Percentiles rank a stretch among this genome's conserved stretches.
Conservation (phyloP, 2,797 vertebrate genomes). For the Sternarchorhynchus goeldii region DNA sequence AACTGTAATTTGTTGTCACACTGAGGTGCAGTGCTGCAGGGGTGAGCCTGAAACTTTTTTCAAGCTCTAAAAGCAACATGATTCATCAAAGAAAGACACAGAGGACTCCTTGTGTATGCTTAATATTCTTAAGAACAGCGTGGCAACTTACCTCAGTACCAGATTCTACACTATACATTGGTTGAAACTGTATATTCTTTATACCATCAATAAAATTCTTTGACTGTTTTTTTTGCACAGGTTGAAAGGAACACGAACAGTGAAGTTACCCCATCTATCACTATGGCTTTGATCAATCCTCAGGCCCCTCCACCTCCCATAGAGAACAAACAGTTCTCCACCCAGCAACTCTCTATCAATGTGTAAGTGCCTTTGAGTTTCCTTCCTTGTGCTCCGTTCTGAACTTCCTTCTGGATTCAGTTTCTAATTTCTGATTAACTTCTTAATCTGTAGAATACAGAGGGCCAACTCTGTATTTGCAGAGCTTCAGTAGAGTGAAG, state of each 20-base stretch:
- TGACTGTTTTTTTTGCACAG: slow-evolving; percentile 55
- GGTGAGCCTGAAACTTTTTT: neutral
- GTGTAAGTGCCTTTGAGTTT: slow-evolving; percentile 73
- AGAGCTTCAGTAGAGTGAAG: too few species aligned
- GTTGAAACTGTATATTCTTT: too few species aligned
- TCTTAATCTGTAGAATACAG: neutral
- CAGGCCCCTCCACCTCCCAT: slow-evolving; percentile 67
- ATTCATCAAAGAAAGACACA: neutral
- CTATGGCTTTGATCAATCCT: slow-evolving; percentile 78
- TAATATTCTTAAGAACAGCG: too few species aligned
- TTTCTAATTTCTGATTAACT: neutral
- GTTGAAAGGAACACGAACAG: slow-evolving; percentile 72
- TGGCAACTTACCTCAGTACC: too few species aligned
- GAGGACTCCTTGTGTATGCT: neutral
- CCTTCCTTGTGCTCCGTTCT: neutral
- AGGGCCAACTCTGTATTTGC: too few species aligned
- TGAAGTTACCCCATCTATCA: slow-evolving; percentile 71
- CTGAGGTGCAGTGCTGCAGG: neutral
- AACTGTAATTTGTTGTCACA: neutral
- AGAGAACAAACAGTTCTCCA: slow-evolving; percentile 74
- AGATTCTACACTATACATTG: too few species aligned
- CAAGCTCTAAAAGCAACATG: too few species aligned
- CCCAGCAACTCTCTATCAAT: slow-evolving; percentile 82
- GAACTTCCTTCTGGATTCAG: neutral
- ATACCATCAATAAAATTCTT: neutral